Evolutionary conservation across 2,888 invertebrate genomes (phyloP), one percentile per base, ranked within the genome.

Genomic region (Meghimatium bilineatum): DNA sequence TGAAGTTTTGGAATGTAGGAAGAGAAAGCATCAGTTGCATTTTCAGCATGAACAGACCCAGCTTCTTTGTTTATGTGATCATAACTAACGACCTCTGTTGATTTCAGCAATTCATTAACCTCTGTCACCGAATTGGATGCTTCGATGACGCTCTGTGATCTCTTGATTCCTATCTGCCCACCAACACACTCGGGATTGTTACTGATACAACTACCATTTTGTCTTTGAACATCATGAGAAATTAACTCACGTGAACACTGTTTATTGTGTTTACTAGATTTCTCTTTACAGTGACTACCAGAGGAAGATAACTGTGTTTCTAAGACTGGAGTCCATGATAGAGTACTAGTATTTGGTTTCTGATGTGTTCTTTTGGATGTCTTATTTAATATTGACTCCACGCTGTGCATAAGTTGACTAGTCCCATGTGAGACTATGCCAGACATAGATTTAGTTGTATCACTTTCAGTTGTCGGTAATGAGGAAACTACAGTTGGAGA

Each of bases 1-100:
- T 83, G 83, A 49, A 78, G 72, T 60, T 83, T 83, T 1, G 83
- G 83, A 78, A 83, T 83, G 83, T 78, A 83, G 12, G 82, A 67
- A 12, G 76, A 44, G 56, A 76, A 82, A 34, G 67, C 63, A 23
- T 76, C 76, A 32, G 12, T 29, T n/a, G 26, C n/a, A 36, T 34
- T 49, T 14, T 44, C 74, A 44, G 38, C 20, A 12, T 74, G n/a
- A 20, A 32, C 8, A 0, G 29, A 10, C 32, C 20, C 78, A 38
- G 29, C 38, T 36, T 5, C 63, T 10, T 2, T 49, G n/a, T 26
- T 26, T 34, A n/a, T 1, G 23, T 63, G 32, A 12, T 60, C 60
- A n/a, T 52, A 72, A n/a, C 23, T 80, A 56, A 71, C 38, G 10
- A 72, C 36, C 17, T 69, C 36, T 63, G 32, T 17, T 3, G 66